These are phyloP conservation scores for Lagria hirta DNA, from an alignment of 2,888 invertebrate species.

Conservation along the genomic window DNA sequence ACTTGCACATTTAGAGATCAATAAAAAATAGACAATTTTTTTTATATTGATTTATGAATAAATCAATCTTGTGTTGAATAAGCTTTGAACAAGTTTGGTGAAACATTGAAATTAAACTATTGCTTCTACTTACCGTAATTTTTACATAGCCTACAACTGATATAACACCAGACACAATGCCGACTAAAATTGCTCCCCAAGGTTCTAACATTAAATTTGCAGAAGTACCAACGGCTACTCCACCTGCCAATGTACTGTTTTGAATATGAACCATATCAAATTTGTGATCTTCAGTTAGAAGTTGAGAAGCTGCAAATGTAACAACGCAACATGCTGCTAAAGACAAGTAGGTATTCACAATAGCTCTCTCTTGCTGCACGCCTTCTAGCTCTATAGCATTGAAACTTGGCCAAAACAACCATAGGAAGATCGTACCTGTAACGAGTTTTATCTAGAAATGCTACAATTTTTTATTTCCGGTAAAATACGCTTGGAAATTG, in stretches of 20 bases:
- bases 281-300: slow-evolving; percentile 72
- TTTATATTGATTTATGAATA: no score
- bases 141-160: slow-evolving; percentile 81
- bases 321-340: slow-evolving; percentile 80
- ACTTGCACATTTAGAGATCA: no score
- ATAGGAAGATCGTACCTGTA: slow-evolving; percentile 87
- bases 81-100: background rate
- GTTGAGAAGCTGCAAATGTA: slow-evolving; percentile 80
- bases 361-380: slow-evolving; percentile 78
- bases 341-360: slow-evolving; percentile 91
- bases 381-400: slow-evolving; percentile 78
- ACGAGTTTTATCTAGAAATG: slow-evolving; percentile 24
- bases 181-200: slow-evolving; percentile 79
- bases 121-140: slow-evolving; percentile 67
- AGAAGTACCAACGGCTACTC: slow-evolving; percentile 86
- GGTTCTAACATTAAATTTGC: slow-evolving; percentile 82
- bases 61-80: no score
- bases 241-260: slow-evolving; percentile 91
- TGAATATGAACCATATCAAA: slow-evolving; percentile 93
- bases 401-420: slow-evolving; percentile 98
- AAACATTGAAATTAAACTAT: no score
- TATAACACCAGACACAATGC: slow-evolving; percentile 72
- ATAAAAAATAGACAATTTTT: no score
- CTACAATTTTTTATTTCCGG: no score
- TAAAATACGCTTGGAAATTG: no score